These are phyloP conservation scores for Cosmia trapezina DNA, from an alignment of 2,888 invertebrate genomes.

Conservation along the genomic window DNA sequence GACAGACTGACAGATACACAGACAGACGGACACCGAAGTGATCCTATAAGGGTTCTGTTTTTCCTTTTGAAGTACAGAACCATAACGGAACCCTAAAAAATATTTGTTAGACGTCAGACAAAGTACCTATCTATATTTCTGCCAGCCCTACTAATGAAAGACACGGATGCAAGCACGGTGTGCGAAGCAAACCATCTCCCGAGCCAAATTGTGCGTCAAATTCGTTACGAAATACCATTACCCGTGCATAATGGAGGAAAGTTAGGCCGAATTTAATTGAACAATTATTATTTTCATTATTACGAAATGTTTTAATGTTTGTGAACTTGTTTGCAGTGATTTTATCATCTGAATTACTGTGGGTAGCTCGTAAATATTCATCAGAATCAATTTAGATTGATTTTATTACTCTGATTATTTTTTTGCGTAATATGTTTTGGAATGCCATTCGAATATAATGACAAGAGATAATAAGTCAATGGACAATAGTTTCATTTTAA, in stretches of 20 bases:
- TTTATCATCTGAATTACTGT: slow-evolving; percentile 15
- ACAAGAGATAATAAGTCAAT: too few relatives aligned
- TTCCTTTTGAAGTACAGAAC: too few relatives aligned
- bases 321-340: slow-evolving; percentile 49
- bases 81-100: too few relatives aligned
- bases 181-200: slow-evolving; percentile 62
- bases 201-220: slow-evolving; percentile 69
- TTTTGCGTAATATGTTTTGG: background rate
- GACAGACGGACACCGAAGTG: too few relatives aligned
- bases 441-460: background rate
- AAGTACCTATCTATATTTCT: background rate
- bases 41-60: too few relatives aligned
- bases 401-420: background rate
- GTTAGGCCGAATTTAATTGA: slow-evolving; percentile 62
- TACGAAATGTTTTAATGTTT: slow-evolving; percentile 58
- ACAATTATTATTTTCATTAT: slow-evolving; percentile 59
- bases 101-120: background rate
- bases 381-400: background rate
- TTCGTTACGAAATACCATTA: slow-evolving; percentile 72
- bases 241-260: slow-evolving; percentile 72
- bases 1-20: too few relatives aligned
- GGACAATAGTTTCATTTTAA: background rate
- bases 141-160: slow-evolving; percentile 50
- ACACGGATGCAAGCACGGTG: slow-evolving; percentile 43
- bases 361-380: slow-evolving; percentile 4